Base-by-base conservation (phyloP, 2,113 vertebrate genomes). In the Dolichotis patagonum region DNA sequence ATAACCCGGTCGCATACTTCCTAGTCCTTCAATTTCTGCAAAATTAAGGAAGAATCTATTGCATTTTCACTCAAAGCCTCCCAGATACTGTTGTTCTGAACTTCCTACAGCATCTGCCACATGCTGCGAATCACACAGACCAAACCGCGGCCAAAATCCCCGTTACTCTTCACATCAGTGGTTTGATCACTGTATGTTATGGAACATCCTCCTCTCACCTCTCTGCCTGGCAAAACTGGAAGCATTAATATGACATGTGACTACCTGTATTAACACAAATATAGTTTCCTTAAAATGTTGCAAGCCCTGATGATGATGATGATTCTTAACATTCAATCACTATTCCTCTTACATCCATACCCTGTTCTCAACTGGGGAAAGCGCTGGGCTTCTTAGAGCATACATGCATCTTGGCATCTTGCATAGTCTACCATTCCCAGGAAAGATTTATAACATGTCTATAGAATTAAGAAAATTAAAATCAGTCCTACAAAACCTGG, bases 1-100 rank as follows among this genome's bases (percentile, higher is more conserved):
- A 94, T 97, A 96, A 78, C 41, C 32, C 96, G 58, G 49, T 96
- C 78, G n/a, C 63, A 90, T 41, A 91, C 93, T 96, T 85, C 60
- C 85, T 13, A 80, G 85, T 32, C 95, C 90, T 96, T 97, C 85
- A 94, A 38, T 80, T 78, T 56, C 46, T 85, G 85, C 85, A 41
- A 96, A 78, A 92, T 85, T 83, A 87, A 90, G 85, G 78, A 73
- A 32, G 19, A 81, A 49, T 85, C 90, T 65, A 41, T 85, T 80
- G 52, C 90, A 35, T 95, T 89, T 88, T 62, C 6, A 85, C 80
- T 95, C 69, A 60, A 87, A 78, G 80, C 62, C 65, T 92, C 69
- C 28, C 43, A 96, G 41, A 82, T 67, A 90, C 17, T 67, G 4
- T 16, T 94, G 88, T 87, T 81, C 43, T 86, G 38, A 49, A 17